phyloP scores from a whole-genome alignment of 2,888 invertebrate species.

The Noctua comes region DNA sequence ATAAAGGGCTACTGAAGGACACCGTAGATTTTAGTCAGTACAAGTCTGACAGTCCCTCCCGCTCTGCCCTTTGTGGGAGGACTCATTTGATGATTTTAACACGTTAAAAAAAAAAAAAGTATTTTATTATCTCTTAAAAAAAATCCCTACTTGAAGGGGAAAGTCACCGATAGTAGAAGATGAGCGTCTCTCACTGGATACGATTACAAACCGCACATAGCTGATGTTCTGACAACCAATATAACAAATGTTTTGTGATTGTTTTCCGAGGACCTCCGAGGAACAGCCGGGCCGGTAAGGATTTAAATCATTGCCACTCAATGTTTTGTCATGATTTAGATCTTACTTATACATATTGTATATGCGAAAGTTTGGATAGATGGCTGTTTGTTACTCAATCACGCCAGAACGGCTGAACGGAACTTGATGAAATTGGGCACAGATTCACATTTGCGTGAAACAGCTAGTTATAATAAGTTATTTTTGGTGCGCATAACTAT shows the following conservation, averaged over 20 bases:
- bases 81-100: too few species aligned
- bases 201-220: constrained; percentile 35
- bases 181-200: constrained; percentile 19
- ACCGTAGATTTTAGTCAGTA: too few species aligned
- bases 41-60: too few species aligned
- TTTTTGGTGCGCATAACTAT: not conserved
- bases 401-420: not conserved
- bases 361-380: not conserved
- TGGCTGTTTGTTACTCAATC: not conserved
- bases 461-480: not conserved
- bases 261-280: not conserved
- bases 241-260: constrained; percentile 6
- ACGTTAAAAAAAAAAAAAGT: too few species aligned
- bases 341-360: not conserved
- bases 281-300: not conserved
- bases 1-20: too few species aligned
- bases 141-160: constrained; percentile 36
- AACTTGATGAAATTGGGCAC: not conserved
- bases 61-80: too few species aligned
- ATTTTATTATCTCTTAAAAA: constrained; percentile 60
- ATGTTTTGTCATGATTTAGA: not conserved
- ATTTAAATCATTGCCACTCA: not conserved
- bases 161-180: constrained; percentile 15
- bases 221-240: constrained; percentile 18
- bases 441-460: not conserved